Conservation (phyloP, 2,797 vertebrate species). For the Arremon brunneinucha region DNA sequence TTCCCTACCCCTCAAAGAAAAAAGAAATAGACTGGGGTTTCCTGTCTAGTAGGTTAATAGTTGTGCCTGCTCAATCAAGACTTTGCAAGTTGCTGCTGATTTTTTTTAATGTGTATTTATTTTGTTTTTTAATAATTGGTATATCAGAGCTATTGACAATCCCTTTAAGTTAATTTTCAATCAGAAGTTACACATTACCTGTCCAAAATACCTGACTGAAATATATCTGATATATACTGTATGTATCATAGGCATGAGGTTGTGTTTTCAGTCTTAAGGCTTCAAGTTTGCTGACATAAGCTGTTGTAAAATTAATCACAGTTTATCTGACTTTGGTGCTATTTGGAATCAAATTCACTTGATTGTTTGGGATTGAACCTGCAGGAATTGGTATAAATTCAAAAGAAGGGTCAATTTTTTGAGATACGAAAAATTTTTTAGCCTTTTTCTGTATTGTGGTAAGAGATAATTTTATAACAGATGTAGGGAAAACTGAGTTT, state of each 20-base stretch:
- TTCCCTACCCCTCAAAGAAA: neutral
- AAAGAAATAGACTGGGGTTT: neutral
- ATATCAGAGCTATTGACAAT: neutral
- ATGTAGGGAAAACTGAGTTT: neutral
- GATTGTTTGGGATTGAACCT: neutral
- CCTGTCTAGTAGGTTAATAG: neutral
- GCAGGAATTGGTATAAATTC: neutral
- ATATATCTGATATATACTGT: neutral
- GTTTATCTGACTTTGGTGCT: neutral
- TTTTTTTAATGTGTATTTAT: neutral
- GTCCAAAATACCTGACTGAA: neutral
- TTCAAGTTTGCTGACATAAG: neutral
- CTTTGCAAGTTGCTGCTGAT: neutral
- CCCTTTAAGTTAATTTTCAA: neutral
- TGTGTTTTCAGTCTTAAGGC: neutral
- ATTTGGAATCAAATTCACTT: neutral
- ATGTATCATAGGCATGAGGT: neutral
- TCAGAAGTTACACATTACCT: neutral
- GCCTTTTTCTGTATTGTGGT: rapidly evolving
- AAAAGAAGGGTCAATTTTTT: neutral
- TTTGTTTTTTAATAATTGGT: neutral
- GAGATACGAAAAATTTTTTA: neutral
- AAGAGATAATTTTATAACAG: neutral
- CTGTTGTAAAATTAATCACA: neutral
- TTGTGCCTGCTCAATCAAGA: neutral